Percentiles rank a stretch among this genome's conserved stretches.
Evolutionary conservation across 2,888 invertebrate species (phyloP).

Genomic region (Tiphia femorata): DNA sequence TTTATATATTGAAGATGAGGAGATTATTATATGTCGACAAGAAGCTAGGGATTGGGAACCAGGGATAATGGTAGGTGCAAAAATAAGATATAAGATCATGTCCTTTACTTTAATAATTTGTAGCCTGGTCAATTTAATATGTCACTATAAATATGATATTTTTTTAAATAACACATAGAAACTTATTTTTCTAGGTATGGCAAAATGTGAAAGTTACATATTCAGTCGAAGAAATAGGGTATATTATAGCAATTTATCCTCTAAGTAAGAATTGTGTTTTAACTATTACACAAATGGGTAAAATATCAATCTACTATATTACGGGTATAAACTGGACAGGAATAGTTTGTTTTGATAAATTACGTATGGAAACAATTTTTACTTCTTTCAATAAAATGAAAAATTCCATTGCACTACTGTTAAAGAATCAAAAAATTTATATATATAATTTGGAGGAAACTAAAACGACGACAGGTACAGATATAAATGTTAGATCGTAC

Average conservation of each 20-base stretch:
- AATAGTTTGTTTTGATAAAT: constrained; percentile 5
- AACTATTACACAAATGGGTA: constrained; percentile 48
- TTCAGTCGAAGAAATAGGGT: constrained; percentile 42
- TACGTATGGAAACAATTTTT: constrained; percentile 26
- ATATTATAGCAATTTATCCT: constrained; percentile 49
- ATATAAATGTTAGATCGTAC: constrained; percentile 21
- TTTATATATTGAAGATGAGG: constrained; percentile 30
- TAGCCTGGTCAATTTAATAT: constrained; percentile 1
- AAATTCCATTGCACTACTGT: constrained; percentile 48
- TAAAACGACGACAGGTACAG: constrained; percentile 5
- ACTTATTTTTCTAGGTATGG: constrained; percentile 41
- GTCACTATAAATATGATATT: not conserved
- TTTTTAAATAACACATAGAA: not conserved
- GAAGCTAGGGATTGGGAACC: constrained; percentile 22
- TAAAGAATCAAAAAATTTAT: constrained; percentile 35
- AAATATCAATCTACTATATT: not conserved
- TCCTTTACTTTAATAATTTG: not conserved
- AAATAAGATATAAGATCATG: not conserved
- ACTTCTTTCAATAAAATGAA: constrained; percentile 51
- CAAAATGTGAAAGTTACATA: constrained; percentile 32
- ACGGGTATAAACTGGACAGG: constrained; percentile 24
- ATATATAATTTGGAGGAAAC: constrained; percentile 45
- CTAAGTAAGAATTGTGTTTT: constrained; percentile 44
- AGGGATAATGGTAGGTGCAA: no score
- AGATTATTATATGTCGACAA: constrained; percentile 43